phyloP scores from a whole-genome alignment of 2,888 invertebrate genomes.

The Harpalus rufipes region DNA sequence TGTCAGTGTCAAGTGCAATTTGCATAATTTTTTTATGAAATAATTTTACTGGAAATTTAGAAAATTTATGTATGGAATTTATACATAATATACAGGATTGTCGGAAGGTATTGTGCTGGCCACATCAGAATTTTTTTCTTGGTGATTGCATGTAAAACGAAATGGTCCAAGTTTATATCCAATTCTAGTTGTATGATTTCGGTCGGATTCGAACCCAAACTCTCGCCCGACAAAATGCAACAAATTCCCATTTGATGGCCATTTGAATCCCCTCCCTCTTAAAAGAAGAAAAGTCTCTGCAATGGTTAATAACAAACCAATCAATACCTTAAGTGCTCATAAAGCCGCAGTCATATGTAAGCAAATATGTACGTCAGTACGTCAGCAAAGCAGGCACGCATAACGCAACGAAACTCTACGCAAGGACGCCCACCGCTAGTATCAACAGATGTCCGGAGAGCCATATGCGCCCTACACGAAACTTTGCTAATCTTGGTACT shows the following conservation, averaged over 20 bases:
- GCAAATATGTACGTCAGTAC: constrained; percentile 71
- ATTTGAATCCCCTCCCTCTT: background rate
- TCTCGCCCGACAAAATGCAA: background rate
- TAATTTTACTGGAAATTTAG: too few species aligned
- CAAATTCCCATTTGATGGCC: background rate
- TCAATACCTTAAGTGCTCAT: constrained; percentile 73
- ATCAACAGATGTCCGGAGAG: constrained; percentile 56
- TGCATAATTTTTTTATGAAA: too few species aligned
- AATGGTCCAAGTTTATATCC: too few species aligned
- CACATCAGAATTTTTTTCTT: too few species aligned
- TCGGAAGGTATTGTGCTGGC: too few species aligned
- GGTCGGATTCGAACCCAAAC: too few species aligned
- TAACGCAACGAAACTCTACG: constrained; percentile 15
- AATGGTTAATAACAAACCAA: constrained; percentile 70
- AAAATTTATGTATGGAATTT: too few species aligned
- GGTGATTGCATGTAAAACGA: too few species aligned
- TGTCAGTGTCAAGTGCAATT: too few species aligned
- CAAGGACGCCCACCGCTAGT: constrained; percentile 16
- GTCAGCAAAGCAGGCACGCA: constrained; percentile 18
- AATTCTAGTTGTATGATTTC: too few species aligned
- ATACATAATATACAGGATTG: too few species aligned
- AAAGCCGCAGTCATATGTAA: constrained; percentile 71
- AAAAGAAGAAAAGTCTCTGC: background rate
- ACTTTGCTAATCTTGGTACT: background rate
- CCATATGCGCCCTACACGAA: constrained; percentile 18